Percentiles rank a stretch among this genome's conserved stretches.
Conservation (phyloP, 2,797 vertebrate species). For the Myotis findleyi region DNA sequence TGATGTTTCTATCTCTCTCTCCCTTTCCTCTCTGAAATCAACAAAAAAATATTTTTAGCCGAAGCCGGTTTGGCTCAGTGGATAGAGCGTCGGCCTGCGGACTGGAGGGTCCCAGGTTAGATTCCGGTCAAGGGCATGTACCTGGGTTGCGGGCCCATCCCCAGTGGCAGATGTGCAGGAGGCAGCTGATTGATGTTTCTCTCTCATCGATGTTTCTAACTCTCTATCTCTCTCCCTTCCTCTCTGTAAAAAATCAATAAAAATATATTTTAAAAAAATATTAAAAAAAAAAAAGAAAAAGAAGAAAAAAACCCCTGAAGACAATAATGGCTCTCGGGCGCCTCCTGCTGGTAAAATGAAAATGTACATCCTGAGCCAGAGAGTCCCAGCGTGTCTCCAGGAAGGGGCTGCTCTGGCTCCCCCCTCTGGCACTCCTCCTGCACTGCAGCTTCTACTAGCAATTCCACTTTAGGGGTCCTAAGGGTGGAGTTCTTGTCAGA, state of each 20-base stretch:
- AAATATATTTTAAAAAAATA: background rate
- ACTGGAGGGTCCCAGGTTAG: no score
- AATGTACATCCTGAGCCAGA: background rate
- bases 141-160: no score
- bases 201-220: no score
- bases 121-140: no score
- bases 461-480: background rate
- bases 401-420: background rate
- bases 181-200: no score
- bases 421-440: accelerated
- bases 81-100: no score
- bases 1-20: no score
- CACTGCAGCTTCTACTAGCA: background rate
- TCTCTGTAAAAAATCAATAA: no score
- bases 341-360: background rate
- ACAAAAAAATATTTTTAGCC: background rate
- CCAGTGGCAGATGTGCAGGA: no score
- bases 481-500: background rate
- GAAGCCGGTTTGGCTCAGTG: no score
- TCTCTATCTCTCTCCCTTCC: no score
- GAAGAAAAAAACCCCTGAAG: background rate
- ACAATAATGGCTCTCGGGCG: background rate
- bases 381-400: accelerated
- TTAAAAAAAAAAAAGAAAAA: background rate
- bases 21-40: no score